phyloP scores from a whole-genome alignment of 2,888 invertebrate species.

The Drepana falcataria region DNA sequence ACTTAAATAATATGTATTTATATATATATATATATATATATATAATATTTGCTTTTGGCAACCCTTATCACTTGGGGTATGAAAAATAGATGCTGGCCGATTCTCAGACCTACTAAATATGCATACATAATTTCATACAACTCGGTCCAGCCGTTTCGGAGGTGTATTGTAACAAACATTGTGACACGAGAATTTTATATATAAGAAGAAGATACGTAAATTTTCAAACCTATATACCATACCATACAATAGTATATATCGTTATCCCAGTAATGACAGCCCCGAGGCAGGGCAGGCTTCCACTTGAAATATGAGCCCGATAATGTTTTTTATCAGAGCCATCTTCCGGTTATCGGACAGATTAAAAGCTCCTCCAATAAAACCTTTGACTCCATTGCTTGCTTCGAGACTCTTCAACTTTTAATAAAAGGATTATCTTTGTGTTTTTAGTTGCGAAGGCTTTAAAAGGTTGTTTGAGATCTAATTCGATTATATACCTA shows the following conservation, averaged over 20 bases:
- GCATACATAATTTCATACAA: too few relatives aligned
- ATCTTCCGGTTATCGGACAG: conserved; percentile 42
- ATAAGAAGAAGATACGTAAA: too few relatives aligned
- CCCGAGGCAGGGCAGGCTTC: conserved; percentile 6
- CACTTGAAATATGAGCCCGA: conserved; percentile 34
- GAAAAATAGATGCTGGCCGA: too few relatives aligned
- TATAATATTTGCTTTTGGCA: too few relatives aligned
- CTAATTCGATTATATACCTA: conserved; percentile 1
- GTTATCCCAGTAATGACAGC: not conserved
- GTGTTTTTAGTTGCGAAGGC: conserved; percentile 10
- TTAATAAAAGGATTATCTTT: conserved; percentile 25
- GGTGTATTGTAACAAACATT: too few relatives aligned
- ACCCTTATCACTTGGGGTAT: too few relatives aligned
- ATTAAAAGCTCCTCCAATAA: conserved; percentile 34
- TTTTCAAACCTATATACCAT: too few relatives aligned
- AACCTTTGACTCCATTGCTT: conserved; percentile 16
- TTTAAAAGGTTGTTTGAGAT: conserved; percentile 14
- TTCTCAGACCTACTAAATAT: too few relatives aligned
- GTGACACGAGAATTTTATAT: too few relatives aligned
- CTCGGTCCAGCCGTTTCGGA: too few relatives aligned
- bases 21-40: too few relatives aligned
- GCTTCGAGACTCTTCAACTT: conserved; percentile 15
- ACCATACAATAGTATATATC: not conserved
- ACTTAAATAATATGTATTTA: too few relatives aligned
- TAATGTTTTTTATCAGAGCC: conserved; percentile 38